Evolutionary conservation across 2,113 vertebrate species (phyloP).

Genomic region (Ictidomys tridecemlineatus): DNA sequence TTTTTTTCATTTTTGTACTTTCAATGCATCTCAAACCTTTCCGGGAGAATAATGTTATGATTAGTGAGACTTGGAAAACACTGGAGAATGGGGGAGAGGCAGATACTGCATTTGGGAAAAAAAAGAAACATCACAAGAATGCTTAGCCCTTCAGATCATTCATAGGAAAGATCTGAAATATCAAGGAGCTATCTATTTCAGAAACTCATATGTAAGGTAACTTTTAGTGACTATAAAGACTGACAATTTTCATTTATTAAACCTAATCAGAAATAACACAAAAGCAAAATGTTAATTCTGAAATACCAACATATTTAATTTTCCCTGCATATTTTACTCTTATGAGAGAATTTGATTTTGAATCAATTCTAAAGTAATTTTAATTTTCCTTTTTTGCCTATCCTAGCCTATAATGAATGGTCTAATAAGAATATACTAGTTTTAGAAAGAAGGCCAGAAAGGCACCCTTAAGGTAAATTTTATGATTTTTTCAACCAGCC

Average conservation of each 20-base stretch:
- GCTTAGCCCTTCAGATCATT: not conserved
- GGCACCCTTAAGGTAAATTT: slow-evolving; percentile 52
- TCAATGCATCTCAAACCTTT: slow-evolving; percentile 51
- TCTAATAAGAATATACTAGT: not conserved
- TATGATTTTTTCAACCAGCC: slow-evolving; percentile 52
- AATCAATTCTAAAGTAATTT: slow-evolving; percentile 50
- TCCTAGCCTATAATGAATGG: not conserved
- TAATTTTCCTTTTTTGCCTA: slow-evolving; percentile 47
- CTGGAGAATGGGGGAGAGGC: not conserved
- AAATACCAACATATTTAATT: slow-evolving; percentile 25
- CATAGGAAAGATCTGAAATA: not conserved
- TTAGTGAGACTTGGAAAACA: slow-evolving; percentile 56
- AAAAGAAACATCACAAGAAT: not conserved
- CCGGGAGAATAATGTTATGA: slow-evolving; percentile 38
- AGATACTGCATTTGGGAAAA: not conserved
- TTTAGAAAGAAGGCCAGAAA: slow-evolving; percentile 39
- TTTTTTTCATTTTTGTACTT: not conserved
- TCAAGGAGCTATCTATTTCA: slow-evolving; percentile 17
- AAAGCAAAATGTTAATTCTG: slow-evolving; percentile 40
- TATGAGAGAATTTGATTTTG: not conserved
- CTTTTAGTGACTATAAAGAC: not conserved
- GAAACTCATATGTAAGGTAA: not conserved
- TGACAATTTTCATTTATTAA: slow-evolving; percentile 30
- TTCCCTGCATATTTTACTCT: slow-evolving; percentile 13
- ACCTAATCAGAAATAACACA: not conserved